Base-by-base conservation (phyloP, 2,113 vertebrate genomes). In the Festucalex cinctus region DNA sequence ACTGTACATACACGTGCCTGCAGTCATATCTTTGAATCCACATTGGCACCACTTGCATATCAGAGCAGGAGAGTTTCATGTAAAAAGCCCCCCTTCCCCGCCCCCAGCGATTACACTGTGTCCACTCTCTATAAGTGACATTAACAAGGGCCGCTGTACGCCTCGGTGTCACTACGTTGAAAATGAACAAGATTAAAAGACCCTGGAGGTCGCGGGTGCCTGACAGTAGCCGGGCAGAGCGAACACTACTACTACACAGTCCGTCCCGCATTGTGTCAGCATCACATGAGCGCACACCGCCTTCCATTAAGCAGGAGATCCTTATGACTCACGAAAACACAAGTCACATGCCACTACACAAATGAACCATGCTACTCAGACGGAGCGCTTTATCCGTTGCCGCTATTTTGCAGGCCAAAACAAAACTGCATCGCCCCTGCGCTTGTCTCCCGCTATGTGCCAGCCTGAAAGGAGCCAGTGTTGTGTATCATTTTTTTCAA, bases 341-440 rank as follows among this genome's bases (percentile, higher is more conserved):
- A 87, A 90, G 89, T 90, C 89, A 90, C 89, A 90, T 90, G 88
- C 89, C 82, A 88, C 86, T 88, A 88, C 83, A 90, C 89, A 90
- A 89, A 85, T 76, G 83, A 88, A 84, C 83, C 80, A 84, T 74
- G 86, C 84, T 82, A 82, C 86, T 88, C 84, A 79, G 78, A 75
- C 73, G 66, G 81, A 80, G 74, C 78, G 60, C 74, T 83, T 83
- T 83, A 85, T 78, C 82, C 81, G 67, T 67, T 67, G 77, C 78
- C 78, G 76, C 68, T 84, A 83, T 70, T 79, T 75, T 80, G 76
- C 74, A 77, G 62, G 76, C 73, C 71, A 70, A 86, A 88, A 88
- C 83, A 80, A 89, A 87, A 89, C 85, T 75, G 82, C 85, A 81
- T 63, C 69, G 82, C 77, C 74, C 76, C 81, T 78, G 75, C 73